phyloP scores from a whole-genome alignment of 2,113 vertebrate species.

The Bufo bufo region DNA sequence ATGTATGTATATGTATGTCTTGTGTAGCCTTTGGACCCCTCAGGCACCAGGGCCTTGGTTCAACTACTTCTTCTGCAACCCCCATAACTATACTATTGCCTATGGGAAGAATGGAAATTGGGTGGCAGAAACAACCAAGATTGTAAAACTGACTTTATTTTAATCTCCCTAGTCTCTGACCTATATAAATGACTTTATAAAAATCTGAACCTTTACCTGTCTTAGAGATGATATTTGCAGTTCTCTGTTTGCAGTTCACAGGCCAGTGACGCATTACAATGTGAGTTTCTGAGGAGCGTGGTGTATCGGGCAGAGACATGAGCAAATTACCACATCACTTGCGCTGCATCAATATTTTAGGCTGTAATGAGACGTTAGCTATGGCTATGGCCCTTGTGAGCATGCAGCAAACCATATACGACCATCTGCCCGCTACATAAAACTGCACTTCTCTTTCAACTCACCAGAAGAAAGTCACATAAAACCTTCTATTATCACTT shows the following conservation, averaged over 20 bases:
- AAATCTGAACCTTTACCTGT: background rate
- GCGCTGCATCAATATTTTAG: background rate
- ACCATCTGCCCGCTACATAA: background rate
- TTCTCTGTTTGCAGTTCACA: background rate
- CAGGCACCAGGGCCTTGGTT: background rate
- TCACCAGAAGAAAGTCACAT: background rate
- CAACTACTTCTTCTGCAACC: background rate
- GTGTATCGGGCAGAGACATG: background rate
- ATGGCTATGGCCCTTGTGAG: too few species aligned
- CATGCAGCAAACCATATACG: background rate
- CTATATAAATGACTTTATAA: background rate
- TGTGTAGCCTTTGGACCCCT: too few species aligned
- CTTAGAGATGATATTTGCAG: background rate
- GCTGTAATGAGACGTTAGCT: background rate
- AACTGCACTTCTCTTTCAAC: background rate
- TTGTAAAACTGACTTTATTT: background rate
- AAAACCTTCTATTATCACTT: background rate
- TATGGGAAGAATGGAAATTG: background rate
- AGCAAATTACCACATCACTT: background rate
- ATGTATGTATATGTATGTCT: too few species aligned
- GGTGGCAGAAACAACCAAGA: background rate
- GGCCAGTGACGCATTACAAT: background rate
- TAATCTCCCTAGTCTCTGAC: too few species aligned
- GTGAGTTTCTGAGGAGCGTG: background rate
- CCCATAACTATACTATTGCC: background rate